Conservation (phyloP, 2,888 invertebrate genomes). For the Opisthograptis luteolata region DNA sequence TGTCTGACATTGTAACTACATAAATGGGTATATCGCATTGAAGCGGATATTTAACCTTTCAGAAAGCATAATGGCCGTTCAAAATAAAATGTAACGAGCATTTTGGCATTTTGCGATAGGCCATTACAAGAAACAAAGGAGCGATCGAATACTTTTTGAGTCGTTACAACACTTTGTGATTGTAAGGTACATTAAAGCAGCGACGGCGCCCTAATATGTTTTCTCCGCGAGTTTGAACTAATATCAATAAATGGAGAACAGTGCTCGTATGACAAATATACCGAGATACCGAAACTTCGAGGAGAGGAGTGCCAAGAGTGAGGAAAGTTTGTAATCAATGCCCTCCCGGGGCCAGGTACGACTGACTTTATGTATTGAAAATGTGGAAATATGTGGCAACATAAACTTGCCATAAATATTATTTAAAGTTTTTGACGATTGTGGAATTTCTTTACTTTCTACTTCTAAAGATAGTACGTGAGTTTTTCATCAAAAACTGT, state of each 20-base stretch:
- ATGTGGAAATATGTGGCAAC: conserved; percentile 29
- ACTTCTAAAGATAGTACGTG: too few species aligned
- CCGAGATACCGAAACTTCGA: conserved; percentile 39
- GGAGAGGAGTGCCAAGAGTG: conserved; percentile 39
- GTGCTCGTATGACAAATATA: conserved; percentile 41
- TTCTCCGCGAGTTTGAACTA: conserved; percentile 39
- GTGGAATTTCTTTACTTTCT: too few species aligned
- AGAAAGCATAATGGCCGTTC: conserved; percentile 7
- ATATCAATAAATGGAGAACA: conserved; percentile 41
- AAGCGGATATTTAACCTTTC: conserved; percentile 22
- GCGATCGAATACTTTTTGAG: conserved; percentile 18
- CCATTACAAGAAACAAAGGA: conserved; percentile 17
- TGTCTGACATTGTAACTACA: conserved; percentile 13
- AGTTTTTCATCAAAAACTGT: too few species aligned
- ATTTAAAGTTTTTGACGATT: too few species aligned
- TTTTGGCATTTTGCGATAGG: conserved; percentile 17
- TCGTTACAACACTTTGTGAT: conserved; percentile 12
- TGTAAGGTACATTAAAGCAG: conserved; percentile 16
- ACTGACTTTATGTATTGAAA: conserved; percentile 30
- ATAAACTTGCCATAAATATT: conserved; percentile 33
- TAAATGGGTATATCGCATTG: conserved; percentile 18
- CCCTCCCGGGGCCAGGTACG: conserved; percentile 36
- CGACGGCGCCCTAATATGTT: conserved; percentile 35
- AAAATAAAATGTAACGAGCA: conserved; percentile 22
- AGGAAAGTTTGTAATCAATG: conserved; percentile 44